Evolutionary conservation across 2,888 invertebrate genomes (phyloP), one percentile per base, ranked within the genome.

Genomic region (Apantesis nais): DNA sequence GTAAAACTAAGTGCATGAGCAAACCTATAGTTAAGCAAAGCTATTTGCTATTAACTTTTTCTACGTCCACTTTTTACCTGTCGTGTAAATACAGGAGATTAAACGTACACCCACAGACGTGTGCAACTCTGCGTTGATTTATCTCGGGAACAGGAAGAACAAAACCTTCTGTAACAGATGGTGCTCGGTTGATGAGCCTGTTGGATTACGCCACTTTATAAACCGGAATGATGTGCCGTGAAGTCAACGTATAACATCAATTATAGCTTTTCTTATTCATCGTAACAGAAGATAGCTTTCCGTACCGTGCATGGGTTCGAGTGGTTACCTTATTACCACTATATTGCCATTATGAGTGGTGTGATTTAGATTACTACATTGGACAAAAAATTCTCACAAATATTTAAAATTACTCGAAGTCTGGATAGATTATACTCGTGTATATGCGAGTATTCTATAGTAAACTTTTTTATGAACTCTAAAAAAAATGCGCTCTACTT

Each of bases 121-220:
- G 65, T n/a, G 65, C 65, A 16, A 37, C 22, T n/a, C 65, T n/a
- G n/a, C 34, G 65, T 65, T 65, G 65, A 52, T 52, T 65, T 65
- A 65, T 65, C 65, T 65, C 34, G 34, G 52, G 12, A 48, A 34
- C 65, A 16, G 14, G 22, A 34, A 65, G 65, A 65, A 65, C 37
- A 65, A 65, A 65, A 37, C 52, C 52, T n/a, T 58, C 25, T n/a
- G 64, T 52, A 52, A n/a, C 65, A 65, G 25, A 48, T 65, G 65
- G 65, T 65, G 65, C 52, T n/a, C 52, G 52, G 34, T 11, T 44
- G 65, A 52, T 37, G 48, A 65, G 48, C 37, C 48, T 34, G 65
- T 37, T 29, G 37, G 52, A 48, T 34, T 34, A 34, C n/a, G 52
- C 34, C 29, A 44, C 41, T 52, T 65, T 52, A 52, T 65, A 7